Conservation (phyloP, 2,888 invertebrate genomes). For the Thysanoteuthis rhombus region DNA sequence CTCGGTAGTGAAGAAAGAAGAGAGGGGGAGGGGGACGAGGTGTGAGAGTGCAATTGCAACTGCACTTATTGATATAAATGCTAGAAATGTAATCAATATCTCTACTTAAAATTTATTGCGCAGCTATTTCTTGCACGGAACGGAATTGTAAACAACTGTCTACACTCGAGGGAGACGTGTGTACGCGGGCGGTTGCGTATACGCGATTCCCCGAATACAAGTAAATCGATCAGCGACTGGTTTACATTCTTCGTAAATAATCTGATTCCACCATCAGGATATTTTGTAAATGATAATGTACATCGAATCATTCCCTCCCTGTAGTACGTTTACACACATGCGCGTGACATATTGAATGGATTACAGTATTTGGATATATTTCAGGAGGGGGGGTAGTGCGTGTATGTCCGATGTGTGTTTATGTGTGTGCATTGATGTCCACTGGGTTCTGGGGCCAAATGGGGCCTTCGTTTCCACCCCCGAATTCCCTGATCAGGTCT, state of each 20-base stretch:
- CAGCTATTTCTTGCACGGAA: background rate
- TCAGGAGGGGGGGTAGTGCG: too few species aligned
- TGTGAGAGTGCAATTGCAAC: background rate
- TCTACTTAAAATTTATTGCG: background rate
- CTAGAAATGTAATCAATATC: background rate
- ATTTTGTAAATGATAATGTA: background rate
- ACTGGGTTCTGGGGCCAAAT: too few species aligned
- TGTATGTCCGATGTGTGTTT: too few species aligned
- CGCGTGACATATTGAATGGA: too few species aligned
- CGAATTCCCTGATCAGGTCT: too few species aligned
- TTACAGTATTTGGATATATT: too few species aligned
- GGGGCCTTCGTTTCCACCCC: too few species aligned
- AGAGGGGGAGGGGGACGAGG: background rate
- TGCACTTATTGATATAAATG: too few species aligned
- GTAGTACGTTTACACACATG: too few species aligned
- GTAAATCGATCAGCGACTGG: background rate
- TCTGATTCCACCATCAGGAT: background rate
- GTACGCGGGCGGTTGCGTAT: background rate
- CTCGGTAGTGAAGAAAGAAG: background rate
- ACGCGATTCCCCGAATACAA: background rate
- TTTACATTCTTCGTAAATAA: background rate
- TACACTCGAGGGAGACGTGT: background rate
- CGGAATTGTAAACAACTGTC: background rate
- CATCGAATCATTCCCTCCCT: too few species aligned
- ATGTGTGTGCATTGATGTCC: too few species aligned